Evolutionary conservation across 2,888 invertebrate genomes (phyloP).

Genomic region (Morpho helenor): DNA sequence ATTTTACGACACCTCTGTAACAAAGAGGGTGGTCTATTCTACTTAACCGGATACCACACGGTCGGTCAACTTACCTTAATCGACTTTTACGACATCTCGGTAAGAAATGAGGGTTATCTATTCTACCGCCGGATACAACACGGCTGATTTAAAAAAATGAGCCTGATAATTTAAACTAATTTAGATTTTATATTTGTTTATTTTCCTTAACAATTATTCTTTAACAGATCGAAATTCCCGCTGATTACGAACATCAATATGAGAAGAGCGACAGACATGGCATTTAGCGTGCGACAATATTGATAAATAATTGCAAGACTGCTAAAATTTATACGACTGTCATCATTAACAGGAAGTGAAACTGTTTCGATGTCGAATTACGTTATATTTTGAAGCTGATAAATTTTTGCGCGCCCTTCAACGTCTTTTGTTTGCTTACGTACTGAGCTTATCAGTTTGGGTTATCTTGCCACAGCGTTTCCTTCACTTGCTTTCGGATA

Average conservation of each 20-base stretch:
- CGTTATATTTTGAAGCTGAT: conserved; percentile 7
- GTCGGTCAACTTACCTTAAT: too few species aligned
- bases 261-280: background rate
- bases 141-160: too few species aligned
- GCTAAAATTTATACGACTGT: conserved; percentile 6
- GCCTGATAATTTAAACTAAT: too few species aligned
- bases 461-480: conserved; percentile 39
- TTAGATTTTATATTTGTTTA: too few species aligned
- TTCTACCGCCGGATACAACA: too few species aligned
- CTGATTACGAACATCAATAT: background rate
- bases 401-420: conserved; percentile 16
- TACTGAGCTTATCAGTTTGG: conserved; percentile 29
- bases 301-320: conserved; percentile 11
- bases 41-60: too few species aligned
- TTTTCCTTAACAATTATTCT: too few species aligned
- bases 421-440: conserved; percentile 18
- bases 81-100: too few species aligned
- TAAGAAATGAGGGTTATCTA: too few species aligned
- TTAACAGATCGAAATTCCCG: too few species aligned
- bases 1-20: too few species aligned
- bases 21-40: too few species aligned
- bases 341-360: conserved; percentile 15
- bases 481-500: conserved; percentile 40
- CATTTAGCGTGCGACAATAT: conserved; percentile 9
- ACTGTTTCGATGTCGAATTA: conserved; percentile 5